Base-by-base conservation (phyloP, 1,140 invertebrate species). In the Drosophila bipectinata region DNA sequence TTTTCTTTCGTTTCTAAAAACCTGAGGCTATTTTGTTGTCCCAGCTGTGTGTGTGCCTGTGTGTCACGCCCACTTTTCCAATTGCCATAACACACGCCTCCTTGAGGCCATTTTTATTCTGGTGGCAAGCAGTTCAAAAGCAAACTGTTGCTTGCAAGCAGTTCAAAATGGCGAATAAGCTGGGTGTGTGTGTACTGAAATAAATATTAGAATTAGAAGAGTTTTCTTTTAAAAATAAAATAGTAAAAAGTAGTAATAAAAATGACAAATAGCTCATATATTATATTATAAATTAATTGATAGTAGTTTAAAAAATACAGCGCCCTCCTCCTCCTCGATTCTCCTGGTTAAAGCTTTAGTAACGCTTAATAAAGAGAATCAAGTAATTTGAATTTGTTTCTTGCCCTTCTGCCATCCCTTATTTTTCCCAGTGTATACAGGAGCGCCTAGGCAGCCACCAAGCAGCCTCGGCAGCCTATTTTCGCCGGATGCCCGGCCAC, bases 141-240 rank as follows among this genome's bases (percentile, higher is more conserved):
- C 63, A 39, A 66, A 32, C 63, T 66, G 63, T 66, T 66, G 63
- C 58, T 66, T 32, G 7, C 26, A 66, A 66, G 63, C 45, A 63
- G 63, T 51, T 8, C 5, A 10, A n/a, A 4, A 26, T n/a, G 12
- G 15, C 1, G 26, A 26, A 58, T 2, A 64, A 48, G 58, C 61
- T 62, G 41, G 26, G 18, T 5, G 18, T 5, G 3, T 3, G 8
- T 55, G 12, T 21, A 55, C 32, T 4, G n/a, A 6, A 4, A 21
- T 9, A 9, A 10, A 32, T 10, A 10, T 28, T 6, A 6, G 0
- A 28, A 6, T 6, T 28, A 28, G 5, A 28, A 21, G 21, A 21
- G 2, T 21, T 21, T 21, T 21, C 3, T 21, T 3, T 21, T 21
- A 21, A 21, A 21, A 21, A 21, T 3, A 21, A 21, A 21, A 21